A percentile compares a stretch with the other conserved stretches of the same genome.
Conservation (phyloP, 2,888 invertebrate genomes). For the Eilema griseolum region DNA sequence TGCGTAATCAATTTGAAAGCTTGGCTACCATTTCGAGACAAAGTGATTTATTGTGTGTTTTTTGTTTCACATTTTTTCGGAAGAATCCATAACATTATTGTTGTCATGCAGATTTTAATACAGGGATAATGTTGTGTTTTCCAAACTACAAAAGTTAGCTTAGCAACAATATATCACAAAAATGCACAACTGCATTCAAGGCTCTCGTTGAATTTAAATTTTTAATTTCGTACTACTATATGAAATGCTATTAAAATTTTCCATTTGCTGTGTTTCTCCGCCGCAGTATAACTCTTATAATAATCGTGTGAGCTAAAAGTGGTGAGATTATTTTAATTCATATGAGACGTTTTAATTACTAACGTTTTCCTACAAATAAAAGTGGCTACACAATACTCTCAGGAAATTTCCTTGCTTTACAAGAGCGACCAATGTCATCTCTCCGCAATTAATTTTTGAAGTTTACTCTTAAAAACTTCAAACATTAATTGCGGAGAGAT, state of each 20-base stretch:
- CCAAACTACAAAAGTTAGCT: background rate
- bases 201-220: background rate
- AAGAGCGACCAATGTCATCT: background rate
- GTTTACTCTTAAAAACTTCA: no score
- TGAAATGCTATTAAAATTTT: constrained; percentile 14
- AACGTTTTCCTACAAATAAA: constrained; percentile 37
- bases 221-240: background rate
- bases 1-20: constrained; percentile 1
- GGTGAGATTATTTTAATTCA: constrained; percentile 47
- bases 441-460: no score
- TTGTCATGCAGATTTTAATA: no score
- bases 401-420: background rate
- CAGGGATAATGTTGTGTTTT: background rate
- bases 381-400: constrained; percentile 11
- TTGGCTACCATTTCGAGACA: background rate
- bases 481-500: no score
- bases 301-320: constrained; percentile 23
- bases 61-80: background rate
- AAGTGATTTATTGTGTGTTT: background rate
- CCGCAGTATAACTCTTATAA: constrained; percentile 5
- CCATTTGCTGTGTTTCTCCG: constrained; percentile 12
- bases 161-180: background rate
- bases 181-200: background rate
- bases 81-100: no score
- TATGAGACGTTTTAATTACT: constrained; percentile 52